A percentile compares a stretch with the other conserved stretches of the same genome.
Evolutionary conservation across 2,888 invertebrate species (phyloP).

Genomic region (Euplexia lucipara): DNA sequence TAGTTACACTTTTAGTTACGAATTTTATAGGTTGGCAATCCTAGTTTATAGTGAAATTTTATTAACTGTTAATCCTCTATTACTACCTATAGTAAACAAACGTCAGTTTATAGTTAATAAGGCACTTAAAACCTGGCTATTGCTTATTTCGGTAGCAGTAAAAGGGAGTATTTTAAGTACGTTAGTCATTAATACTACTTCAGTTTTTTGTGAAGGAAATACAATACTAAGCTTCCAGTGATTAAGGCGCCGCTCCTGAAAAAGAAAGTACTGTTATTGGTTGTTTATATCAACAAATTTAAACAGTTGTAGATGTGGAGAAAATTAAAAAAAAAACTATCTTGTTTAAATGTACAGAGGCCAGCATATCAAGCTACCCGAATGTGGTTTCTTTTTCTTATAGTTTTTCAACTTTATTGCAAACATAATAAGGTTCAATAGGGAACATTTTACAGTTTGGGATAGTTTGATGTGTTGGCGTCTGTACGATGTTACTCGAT

Average conservation of each 20-base stretch:
- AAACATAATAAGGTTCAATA: no score
- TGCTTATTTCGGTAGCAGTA: constrained; percentile 26
- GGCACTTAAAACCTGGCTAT: constrained; percentile 34
- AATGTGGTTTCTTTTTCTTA: no score
- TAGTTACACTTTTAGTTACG: constrained; percentile 20
- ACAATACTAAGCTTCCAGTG: constrained; percentile 80
- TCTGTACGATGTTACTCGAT: no score
- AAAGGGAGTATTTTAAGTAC: constrained; percentile 23
- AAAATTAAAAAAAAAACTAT: no score
- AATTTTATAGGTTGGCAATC: constrained; percentile 37
- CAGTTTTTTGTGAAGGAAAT: constrained; percentile 76
- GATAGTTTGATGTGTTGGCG: no score
- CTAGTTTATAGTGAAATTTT: constrained; percentile 28
- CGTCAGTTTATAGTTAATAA: constrained; percentile 25
- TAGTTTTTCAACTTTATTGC: no score
- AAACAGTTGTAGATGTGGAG: no score
- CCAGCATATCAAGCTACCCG: no score
- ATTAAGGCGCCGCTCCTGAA: constrained; percentile 85
- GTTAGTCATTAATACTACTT: constrained; percentile 45
- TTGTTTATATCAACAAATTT: neutral
- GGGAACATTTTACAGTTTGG: no score
- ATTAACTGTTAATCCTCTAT: constrained; percentile 49
- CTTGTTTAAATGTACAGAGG: no score
- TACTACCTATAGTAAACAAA: constrained; percentile 53
- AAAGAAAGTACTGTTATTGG: constrained; percentile 40